phyloP scores from a whole-genome alignment of 92 coral and sea anemone species.

The Porites cylindrica region DNA sequence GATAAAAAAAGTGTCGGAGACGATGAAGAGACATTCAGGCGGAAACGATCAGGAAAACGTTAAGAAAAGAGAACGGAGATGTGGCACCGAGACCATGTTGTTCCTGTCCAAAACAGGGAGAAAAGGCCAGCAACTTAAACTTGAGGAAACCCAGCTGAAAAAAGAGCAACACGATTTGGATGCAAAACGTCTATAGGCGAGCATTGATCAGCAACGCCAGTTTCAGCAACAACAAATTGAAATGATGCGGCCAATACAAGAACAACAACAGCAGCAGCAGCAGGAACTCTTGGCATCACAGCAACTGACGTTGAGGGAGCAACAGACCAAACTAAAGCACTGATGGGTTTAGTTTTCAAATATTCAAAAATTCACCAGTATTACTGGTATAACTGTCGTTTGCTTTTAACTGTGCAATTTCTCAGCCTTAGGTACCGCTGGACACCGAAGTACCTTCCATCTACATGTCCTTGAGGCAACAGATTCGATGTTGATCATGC shows the following conservation, averaged over 20 bases:
- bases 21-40: too few species aligned
- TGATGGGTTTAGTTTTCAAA: constrained; percentile 45
- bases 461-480: neutral
- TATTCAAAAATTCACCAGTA: constrained; percentile 18
- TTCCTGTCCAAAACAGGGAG: constrained; percentile 46
- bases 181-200: too few species aligned
- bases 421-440: constrained; percentile 13
- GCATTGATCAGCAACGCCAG: constrained; percentile 14
- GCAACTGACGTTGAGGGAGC: constrained; percentile 47
- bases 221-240: constrained; percentile 61
- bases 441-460: constrained; percentile 46
- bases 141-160: constrained; percentile 45
- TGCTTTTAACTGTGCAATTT: neutral
- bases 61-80: too few species aligned
- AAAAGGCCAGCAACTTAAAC: constrained; percentile 43
- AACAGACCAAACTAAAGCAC: constrained; percentile 53
- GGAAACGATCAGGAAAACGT: too few species aligned
- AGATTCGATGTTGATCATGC: constrained; percentile 27
- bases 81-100: too few species aligned
- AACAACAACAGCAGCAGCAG: constrained; percentile 53
- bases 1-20: too few species aligned
- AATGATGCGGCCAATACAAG: constrained; percentile 50
- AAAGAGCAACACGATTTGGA: neutral
- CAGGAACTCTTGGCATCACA: constrained; percentile 36
- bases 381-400: constrained; percentile 10